Percentiles rank a stretch among this genome's conserved stretches.
These are phyloP conservation scores for Pterocles burchelli DNA, from an alignment of 2,113 vertebrate genomes.

Conservation along the genomic window DNA sequence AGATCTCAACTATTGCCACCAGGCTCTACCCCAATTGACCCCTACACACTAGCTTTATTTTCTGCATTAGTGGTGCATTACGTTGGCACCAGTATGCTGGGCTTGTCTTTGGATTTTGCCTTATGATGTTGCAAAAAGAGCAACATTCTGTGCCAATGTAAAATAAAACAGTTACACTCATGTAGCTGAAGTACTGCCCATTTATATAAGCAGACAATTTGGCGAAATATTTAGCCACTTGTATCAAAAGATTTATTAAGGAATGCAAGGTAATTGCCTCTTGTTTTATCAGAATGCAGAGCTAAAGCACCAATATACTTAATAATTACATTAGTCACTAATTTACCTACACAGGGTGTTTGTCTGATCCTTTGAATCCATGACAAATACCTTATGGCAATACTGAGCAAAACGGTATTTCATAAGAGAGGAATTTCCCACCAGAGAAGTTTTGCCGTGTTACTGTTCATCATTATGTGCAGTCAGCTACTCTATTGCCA, in stretches of 20 bases:
- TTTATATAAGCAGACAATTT: background rate
- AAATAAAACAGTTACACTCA: background rate
- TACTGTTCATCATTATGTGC: background rate
- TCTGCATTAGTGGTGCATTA: background rate
- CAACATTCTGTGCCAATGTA: background rate
- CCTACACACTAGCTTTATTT: background rate
- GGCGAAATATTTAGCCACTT: background rate
- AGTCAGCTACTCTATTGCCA: background rate
- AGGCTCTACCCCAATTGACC: background rate
- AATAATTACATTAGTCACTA: background rate
- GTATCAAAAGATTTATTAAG: background rate
- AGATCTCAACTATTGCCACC: background rate
- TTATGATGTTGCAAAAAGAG: background rate
- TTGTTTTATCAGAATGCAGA: background rate
- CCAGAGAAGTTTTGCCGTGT: background rate
- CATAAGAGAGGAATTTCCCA: background rate
- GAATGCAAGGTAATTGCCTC: background rate
- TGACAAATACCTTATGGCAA: background rate
- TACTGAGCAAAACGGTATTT: background rate
- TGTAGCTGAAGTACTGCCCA: background rate
- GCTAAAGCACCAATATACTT: background rate
- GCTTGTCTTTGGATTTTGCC: background rate
- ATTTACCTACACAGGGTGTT: background rate
- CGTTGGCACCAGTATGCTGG: background rate
- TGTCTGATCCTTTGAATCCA: background rate